A percentile compares a stretch with the other conserved stretches of the same genome.
Conservation (phyloP, 2,113 vertebrate genomes). For the Callipepla californica region DNA sequence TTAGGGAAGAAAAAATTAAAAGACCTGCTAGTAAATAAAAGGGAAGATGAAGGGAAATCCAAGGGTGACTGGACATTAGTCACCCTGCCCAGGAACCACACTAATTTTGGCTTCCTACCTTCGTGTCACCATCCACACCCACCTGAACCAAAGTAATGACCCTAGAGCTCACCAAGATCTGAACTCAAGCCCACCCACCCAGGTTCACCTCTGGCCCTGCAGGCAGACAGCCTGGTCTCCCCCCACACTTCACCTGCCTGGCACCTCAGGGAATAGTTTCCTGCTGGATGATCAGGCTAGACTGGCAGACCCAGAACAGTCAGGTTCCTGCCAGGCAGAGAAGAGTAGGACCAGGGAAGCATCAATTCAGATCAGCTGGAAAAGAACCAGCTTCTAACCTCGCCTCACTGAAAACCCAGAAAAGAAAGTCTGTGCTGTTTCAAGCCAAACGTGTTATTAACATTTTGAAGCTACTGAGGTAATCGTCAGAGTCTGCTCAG, state of each 20-base stretch:
- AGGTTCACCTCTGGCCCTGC: fast-evolving
- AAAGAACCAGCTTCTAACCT: not conserved
- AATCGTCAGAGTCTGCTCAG: not conserved
- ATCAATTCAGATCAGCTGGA: not conserved
- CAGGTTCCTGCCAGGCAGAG: not conserved
- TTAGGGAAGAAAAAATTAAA: not conserved
- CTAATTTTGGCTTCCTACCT: fast-evolving
- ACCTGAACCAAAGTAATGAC: not conserved
- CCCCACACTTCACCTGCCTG: not conserved
- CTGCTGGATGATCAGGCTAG: slow-evolving; percentile 51
- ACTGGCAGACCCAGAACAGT: slow-evolving; percentile 49
- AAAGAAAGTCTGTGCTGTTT: not conserved
- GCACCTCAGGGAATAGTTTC: slow-evolving; percentile 22
- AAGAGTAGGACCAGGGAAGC: not conserved
- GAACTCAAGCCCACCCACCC: fast-evolving
- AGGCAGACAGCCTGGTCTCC: fast-evolving
- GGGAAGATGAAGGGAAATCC: not conserved
- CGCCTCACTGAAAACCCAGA: not conserved
- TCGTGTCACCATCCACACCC: fast-evolving
- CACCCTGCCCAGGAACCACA: not conserved
- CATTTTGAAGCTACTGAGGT: not conserved
- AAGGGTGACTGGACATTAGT: not conserved
- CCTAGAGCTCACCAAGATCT: fast-evolving
- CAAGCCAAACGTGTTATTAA: not conserved
- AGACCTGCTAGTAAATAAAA: not conserved